These are phyloP conservation scores for Mythimna lalbum DNA, from an alignment of 2,888 invertebrate genomes.

Conservation along the genomic window DNA sequence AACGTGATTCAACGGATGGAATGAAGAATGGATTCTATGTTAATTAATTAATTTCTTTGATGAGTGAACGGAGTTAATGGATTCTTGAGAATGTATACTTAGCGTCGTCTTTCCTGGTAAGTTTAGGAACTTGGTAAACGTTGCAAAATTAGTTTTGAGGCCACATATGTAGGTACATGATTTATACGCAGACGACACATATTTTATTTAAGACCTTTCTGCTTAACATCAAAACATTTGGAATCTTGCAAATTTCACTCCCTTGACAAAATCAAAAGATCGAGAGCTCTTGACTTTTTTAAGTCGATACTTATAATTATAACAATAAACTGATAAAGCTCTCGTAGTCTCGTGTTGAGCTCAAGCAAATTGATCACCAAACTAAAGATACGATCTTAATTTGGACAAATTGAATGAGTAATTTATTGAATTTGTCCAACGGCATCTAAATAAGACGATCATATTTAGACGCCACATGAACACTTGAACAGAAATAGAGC, in stretches of 20 bases:
- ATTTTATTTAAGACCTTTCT: too few relatives aligned
- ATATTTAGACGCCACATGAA: conserved; percentile 16
- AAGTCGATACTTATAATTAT: neutral
- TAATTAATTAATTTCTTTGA: conserved; percentile 61
- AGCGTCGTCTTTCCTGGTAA: neutral
- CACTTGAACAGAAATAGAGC: conserved; percentile 7
- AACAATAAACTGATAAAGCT: neutral
- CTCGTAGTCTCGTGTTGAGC: neutral
- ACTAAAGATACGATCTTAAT: conserved; percentile 35
- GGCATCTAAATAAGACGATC: neutral
- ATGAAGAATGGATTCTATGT: conserved; percentile 52
- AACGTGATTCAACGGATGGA: conserved; percentile 50
- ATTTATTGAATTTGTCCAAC: conserved; percentile 7
- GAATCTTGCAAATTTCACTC: neutral
- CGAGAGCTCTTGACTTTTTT: neutral
- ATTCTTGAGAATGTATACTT: conserved; percentile 28
- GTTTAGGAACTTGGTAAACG: neutral
- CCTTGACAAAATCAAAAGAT: neutral
- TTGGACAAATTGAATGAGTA: conserved; percentile 32
- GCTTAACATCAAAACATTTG: too few relatives aligned
- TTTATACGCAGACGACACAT: too few relatives aligned
- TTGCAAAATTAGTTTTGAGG: too few relatives aligned
- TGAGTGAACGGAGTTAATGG: conserved; percentile 47
- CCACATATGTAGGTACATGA: too few relatives aligned
- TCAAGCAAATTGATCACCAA: conserved; percentile 16